Conservation (phyloP, 2,888 invertebrate genomes). For the Alloplasta piceator region DNA sequence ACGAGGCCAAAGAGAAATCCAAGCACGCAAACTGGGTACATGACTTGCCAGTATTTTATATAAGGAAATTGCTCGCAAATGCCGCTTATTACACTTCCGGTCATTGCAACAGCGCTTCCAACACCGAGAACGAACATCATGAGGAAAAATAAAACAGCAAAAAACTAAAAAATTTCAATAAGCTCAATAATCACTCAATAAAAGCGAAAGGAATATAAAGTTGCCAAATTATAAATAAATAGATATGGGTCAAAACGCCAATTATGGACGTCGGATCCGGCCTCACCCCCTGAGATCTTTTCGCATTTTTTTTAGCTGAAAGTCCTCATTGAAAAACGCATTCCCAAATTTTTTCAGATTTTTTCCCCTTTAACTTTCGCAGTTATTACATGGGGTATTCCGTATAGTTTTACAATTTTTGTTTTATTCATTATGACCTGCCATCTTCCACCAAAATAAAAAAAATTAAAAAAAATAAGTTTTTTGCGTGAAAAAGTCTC, state of each 20-base stretch:
- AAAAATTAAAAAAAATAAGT: too few relatives aligned
- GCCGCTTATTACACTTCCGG: conserved; percentile 88
- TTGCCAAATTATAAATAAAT: neutral
- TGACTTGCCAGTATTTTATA: conserved; percentile 86
- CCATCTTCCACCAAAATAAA: too few relatives aligned
- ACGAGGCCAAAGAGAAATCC: conserved; percentile 88
- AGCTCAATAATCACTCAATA: too few relatives aligned
- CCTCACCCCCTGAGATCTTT: too few relatives aligned
- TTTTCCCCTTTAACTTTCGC: too few relatives aligned
- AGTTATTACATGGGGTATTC: too few relatives aligned
- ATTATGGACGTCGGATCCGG: too few relatives aligned
- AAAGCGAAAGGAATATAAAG: neutral
- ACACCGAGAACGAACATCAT: conserved; percentile 92
- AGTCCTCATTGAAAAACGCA: neutral
- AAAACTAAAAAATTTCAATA: conserved; percentile 85
- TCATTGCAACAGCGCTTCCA: conserved; percentile 89
- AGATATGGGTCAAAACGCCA: too few relatives aligned
- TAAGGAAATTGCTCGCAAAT: conserved; percentile 88
- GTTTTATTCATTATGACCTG: too few relatives aligned
- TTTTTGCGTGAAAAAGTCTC: too few relatives aligned
- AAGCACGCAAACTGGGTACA: conserved; percentile 84
- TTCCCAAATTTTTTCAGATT: neutral
- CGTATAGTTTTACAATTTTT: too few relatives aligned
- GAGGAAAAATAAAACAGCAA: conserved; percentile 91
- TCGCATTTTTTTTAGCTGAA: too few relatives aligned